Evolutionary conservation across 2,797 vertebrate genomes (phyloP), one percentile per base, ranked within the genome.

Genomic region (Tenualosa ilisha): DNA sequence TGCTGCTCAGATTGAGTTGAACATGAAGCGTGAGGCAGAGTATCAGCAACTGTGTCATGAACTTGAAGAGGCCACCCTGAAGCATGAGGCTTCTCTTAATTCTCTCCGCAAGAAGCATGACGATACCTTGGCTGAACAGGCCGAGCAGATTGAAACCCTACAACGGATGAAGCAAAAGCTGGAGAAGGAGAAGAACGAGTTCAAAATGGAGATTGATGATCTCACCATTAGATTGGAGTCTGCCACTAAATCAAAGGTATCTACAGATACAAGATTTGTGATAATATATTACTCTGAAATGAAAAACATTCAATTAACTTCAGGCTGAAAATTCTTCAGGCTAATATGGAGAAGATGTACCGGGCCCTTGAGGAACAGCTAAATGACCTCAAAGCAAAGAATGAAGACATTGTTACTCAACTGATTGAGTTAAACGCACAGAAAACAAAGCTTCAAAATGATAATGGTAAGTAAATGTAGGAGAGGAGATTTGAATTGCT

Each of bases 281-380:
- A 31, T 1, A 26, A 15, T 11, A 68, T 26, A 22, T 8, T 31
- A 31, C 26, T 68, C 3, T 1, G 1, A 22, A 68, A 9, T 68
- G 63, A 68, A 68, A 68, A 68, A 13, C 9, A 31, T 7, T 13
- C 26, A 26, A 68, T 51, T 12, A 22, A 83, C 20, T 17, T 81
- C 68, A 98, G 97, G 93, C 90, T 82, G 97, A 98, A 51, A 51
- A 9, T 51, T 56, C 93, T 97, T 46, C 8, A 51, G 50, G 50
- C 50, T 51, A 51, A 51, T 51, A 51, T 51, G 50, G 50, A 51
- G 50, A 51, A 94, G 91, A 90, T 97, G 89, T 97, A 96, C 86
- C 94, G 95, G 0, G 93, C 95, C 0, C 91, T 97, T 6, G 97
- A 98, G 86, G 97, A 98, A 86, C 97, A 97, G 31, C 37, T 97